Base-by-base conservation (phyloP, 2,888 invertebrate genomes). In the Neoitamus cyanurus region DNA sequence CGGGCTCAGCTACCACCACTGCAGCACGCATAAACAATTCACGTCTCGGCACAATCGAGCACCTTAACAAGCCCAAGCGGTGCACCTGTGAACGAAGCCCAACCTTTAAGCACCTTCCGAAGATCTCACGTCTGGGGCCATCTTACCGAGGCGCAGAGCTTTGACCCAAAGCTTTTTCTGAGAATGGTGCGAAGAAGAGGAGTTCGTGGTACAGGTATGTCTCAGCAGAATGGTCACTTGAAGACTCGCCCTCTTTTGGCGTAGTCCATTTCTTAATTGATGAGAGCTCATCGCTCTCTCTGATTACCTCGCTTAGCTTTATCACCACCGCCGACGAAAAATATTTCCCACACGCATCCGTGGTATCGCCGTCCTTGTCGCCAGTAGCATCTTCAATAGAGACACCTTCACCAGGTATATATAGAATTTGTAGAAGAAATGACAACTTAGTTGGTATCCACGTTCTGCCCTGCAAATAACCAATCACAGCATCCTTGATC, bases 401-500 rank as follows among this genome's bases (percentile, higher is more conserved):
- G 80, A 85, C 82, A 84, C 82, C 85, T 84, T 69, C 69, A 46
- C 84, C 85, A 82, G 82, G 85, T 85, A 85, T 85, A 85, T 85
- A 85, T 84, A 85, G 84, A 85, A 85, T 84, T 75, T 84, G 84
- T 83, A 73, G 82, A 75, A 70, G 83, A 84, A 73, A 84, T 80
- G 73, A 82, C 75, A 68, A 58, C 84, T 85, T 85, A 85, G 85
- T 85, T 84, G 85, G 84, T 85, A 48, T 85, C 84, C 85, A 85
- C 84, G 46, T 73, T 83, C 70, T 83, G 85, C 48, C 77, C 82
- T 82, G 82, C 68, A 58, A 69, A 82, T 82, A 82, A 82, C 78
- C 82, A 68, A 82, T 13, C 69, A 82, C 69, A 36, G 13, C 69
- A 82, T 69, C 82, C 69, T 37, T 37, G 69, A 82, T 69, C 37